Evolutionary conservation across 1,140 invertebrate genomes (phyloP), one percentile per base, ranked within the genome.

Genomic region (Drosophila funebris): DNA sequence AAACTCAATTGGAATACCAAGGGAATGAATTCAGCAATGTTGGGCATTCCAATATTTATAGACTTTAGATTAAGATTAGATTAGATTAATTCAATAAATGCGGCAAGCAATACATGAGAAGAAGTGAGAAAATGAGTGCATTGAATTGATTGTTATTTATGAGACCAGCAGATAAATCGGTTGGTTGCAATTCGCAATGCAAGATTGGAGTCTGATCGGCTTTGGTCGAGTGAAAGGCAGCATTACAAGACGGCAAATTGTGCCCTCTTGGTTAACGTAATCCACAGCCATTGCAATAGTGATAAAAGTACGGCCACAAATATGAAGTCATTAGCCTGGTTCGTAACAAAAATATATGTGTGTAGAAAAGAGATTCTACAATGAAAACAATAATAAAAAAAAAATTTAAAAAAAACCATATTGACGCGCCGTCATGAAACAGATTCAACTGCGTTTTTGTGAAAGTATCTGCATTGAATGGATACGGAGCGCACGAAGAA

Each of bases 391-490:
- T 14, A 53, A 73, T 37, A 46, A 56, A 27, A 58, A 11, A 43
- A 63, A 52, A 41, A 46, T n/a, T 14, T 14, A 48, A 58, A 24
- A 33, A 73, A 73, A 73, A 58, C 18, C 50, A 71, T 64, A 71
- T 71, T 71, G 50, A 60, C 46, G 60, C 54, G 44, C 62, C 56
- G 53, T 72, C 72, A 79, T 73, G 72, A 84, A 83, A 83, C 46
- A 64, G 53, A 76, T 75, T 68, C 77, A 83, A 44, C 79, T 83
- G 74, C 57, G 53, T 41, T 60, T 82, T 70, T 80, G 81, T 84
- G 81, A 84, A 85, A 84, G 80, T 84, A 84, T 66, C 44, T 31
- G 57, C 57, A 48, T 46, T 67, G 54, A 70, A 61, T 54, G 52
- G 48, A 22, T 57, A 39, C 16, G 54, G 14, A 46, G 58, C 39